Conservation (phyloP, 2,888 invertebrate genomes). For the Stictocephala bisonia region DNA sequence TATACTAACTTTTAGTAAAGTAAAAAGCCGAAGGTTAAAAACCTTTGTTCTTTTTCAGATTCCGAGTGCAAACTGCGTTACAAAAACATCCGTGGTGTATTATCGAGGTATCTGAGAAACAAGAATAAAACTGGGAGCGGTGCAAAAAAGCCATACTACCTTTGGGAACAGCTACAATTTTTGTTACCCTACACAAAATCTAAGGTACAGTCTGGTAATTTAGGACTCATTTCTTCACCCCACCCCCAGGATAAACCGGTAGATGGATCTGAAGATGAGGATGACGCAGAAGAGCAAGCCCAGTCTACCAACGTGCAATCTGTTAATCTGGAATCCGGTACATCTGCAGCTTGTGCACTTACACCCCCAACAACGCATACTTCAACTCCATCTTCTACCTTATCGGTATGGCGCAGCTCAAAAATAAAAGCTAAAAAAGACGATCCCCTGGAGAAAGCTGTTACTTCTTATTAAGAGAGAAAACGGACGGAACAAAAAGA, state of each 20-base stretch:
- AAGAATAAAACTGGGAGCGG: slow-evolving; percentile 19
- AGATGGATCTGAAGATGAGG: neutral
- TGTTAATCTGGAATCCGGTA: too few relatives aligned
- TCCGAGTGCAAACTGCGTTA: slow-evolving; percentile 16
- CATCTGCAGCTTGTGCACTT: too few relatives aligned
- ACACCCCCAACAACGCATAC: neutral
- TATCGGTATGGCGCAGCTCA: neutral
- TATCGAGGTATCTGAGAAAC: slow-evolving; percentile 1
- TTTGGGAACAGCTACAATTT: slow-evolving; percentile 14
- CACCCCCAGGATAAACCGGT: neutral
- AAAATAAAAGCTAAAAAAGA: neutral
- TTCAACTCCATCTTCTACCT: too few relatives aligned
- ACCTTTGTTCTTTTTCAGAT: slow-evolving; percentile 22
- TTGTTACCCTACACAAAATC: slow-evolving; percentile 18
- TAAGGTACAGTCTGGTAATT: slow-evolving; percentile 16
- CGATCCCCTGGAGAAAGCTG: neutral
- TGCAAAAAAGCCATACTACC: slow-evolving; percentile 15
- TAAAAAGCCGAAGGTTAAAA: too few relatives aligned
- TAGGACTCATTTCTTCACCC: neutral
- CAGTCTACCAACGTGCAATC: neutral
- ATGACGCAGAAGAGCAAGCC: neutral
- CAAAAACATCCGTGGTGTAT: slow-evolving; percentile 8
- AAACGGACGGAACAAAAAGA: too few relatives aligned
- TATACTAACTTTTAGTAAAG: too few relatives aligned
- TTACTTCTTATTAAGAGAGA: neutral